phyloP scores from a whole-genome alignment of 2,888 invertebrate genomes.

The Drosophila birchii region DNA sequence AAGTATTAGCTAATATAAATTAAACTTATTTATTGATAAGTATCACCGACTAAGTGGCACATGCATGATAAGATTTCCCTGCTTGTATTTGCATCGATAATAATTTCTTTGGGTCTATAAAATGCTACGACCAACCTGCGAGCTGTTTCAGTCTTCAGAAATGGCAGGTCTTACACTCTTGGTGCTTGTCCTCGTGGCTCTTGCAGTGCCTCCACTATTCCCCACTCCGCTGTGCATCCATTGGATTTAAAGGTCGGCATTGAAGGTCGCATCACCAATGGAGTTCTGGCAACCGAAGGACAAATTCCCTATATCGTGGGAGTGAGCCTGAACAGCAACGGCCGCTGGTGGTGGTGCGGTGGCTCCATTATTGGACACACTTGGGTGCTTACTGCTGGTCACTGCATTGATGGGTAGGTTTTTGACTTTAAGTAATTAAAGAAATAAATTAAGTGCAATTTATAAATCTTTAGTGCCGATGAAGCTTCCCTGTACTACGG shows the following conservation, averaged over 20 bases:
- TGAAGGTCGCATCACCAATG: conserved; percentile 66
- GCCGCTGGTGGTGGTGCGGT: conserved; percentile 66
- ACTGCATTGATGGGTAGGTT: conserved; percentile 42
- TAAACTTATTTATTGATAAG: neutral
- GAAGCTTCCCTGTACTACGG: conserved; percentile 41
- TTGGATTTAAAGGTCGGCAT: conserved; percentile 27
- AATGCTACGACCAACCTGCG: neutral
- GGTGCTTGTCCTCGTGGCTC: conserved; percentile 5
- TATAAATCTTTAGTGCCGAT: conserved; percentile 3
- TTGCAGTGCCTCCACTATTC: conserved; percentile 31
- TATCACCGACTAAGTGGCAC: neutral
- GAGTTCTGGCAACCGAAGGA: conserved; percentile 52
- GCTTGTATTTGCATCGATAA: conserved; percentile 17
- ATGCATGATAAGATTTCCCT: conserved; percentile 1
- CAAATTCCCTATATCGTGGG: conserved; percentile 70
- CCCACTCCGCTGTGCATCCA: conserved; percentile 24
- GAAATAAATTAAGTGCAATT: neutral
- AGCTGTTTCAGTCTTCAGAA: conserved; percentile 8
- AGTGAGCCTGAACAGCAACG: conserved; percentile 53
- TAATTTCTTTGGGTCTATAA: neutral
- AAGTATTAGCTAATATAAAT: neutral
- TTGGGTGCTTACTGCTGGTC: conserved; percentile 72
- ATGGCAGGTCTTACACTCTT: conserved; percentile 17
- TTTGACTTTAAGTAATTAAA: neutral
- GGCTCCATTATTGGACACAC: conserved; percentile 63